Conservation (phyloP, 2,888 invertebrate genomes). For the Drosophila maculinotata region DNA sequence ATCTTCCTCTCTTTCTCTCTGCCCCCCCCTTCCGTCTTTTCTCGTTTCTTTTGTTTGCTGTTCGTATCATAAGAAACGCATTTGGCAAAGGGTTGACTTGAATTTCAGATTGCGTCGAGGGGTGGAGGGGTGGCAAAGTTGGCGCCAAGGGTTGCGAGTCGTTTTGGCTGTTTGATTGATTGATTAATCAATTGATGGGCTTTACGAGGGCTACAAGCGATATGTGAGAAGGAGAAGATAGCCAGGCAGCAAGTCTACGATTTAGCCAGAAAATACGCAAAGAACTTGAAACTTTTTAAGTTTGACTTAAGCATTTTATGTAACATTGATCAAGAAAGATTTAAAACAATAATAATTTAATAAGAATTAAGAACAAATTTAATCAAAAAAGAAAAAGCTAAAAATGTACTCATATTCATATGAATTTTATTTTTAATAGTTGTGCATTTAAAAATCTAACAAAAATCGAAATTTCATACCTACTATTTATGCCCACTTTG, state of each 20-base stretch:
- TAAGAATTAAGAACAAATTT: too few relatives aligned
- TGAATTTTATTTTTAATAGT: too few relatives aligned
- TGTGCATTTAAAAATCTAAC: too few relatives aligned
- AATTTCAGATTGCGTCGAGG: background rate
- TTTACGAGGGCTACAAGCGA: conserved; percentile 1
- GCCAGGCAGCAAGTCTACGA: background rate
- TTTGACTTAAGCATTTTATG: too few relatives aligned
- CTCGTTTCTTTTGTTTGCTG: conserved; percentile 5
- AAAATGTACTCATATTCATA: too few relatives aligned
- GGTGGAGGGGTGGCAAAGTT: background rate
- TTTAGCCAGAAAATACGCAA: background rate
- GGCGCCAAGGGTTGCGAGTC: conserved; percentile 20
- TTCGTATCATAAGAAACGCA: conserved; percentile 36
- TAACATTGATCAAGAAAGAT: too few relatives aligned
- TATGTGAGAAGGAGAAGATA: background rate
- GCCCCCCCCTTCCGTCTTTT: too few relatives aligned
- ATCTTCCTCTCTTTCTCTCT: background rate
- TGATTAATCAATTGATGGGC: conserved; percentile 47
- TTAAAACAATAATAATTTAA: too few relatives aligned
- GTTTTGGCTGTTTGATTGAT: conserved; percentile 36
- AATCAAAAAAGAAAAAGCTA: too few relatives aligned
- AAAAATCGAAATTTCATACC: background rate
- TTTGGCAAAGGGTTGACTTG: conserved; percentile 49
- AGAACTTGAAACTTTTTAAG: too few relatives aligned
- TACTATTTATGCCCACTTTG: background rate